Percentiles rank a stretch among this genome's conserved stretches.
These are phyloP conservation scores for Cotesia congregata DNA, from an alignment of 2,888 invertebrate species.

Conservation along the genomic window DNA sequence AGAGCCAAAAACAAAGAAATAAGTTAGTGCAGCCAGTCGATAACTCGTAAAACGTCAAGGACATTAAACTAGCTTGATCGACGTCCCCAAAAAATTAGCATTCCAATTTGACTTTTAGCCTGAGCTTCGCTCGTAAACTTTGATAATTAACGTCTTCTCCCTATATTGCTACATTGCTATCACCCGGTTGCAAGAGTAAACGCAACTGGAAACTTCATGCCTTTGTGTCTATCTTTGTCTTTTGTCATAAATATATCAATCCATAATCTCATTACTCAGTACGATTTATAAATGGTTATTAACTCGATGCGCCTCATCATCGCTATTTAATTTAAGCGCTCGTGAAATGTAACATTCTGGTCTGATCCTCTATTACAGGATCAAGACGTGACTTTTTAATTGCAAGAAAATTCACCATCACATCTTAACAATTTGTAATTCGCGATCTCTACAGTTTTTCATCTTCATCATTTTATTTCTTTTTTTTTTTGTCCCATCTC, in stretches of 20 bases:
- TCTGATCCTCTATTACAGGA: constrained; percentile 37
- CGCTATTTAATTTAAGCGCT: constrained; percentile 15
- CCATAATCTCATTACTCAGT: constrained; percentile 20
- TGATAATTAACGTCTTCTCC: constrained; percentile 60
- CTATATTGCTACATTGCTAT: neutral
- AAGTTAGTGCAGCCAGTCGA: constrained; percentile 8
- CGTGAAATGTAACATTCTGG: constrained; percentile 10
- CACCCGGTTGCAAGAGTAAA: constrained; percentile 15
- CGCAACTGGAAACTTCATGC: constrained; percentile 20
- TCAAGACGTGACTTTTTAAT: constrained; percentile 27
- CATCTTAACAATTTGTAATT: neutral
- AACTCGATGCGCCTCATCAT: constrained; percentile 6
- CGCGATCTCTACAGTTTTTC: neutral
- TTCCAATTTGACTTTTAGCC: constrained; percentile 60
- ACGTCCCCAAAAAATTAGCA: constrained; percentile 62
- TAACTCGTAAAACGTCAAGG: constrained; percentile 49
- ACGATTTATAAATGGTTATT: constrained; percentile 26
- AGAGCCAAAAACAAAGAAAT: neutral
- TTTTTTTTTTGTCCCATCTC: neutral
- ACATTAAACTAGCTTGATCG: constrained; percentile 51
- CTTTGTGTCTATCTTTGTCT: constrained; percentile 23
- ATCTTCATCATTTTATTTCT: neutral
- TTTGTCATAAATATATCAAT: constrained; percentile 9
- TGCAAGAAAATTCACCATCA: neutral
- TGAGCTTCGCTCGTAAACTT: constrained; percentile 62